phyloP scores from a whole-genome alignment of 2,113 vertebrate species.

The Dunckerocampus dactyliophorus region DNA sequence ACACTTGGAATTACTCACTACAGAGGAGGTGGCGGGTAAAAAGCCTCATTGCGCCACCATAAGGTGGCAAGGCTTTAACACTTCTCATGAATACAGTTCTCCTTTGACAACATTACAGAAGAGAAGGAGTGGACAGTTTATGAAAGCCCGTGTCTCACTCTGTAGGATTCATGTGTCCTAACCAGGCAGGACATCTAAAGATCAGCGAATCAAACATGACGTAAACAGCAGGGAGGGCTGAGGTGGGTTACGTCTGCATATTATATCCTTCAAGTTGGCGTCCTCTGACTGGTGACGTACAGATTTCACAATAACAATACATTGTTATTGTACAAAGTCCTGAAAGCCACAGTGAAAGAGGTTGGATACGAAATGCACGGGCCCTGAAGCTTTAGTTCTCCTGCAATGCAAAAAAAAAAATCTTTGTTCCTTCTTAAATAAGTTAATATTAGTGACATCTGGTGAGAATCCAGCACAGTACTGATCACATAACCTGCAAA shows the following conservation, averaged over 20 bases:
- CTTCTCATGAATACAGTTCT: conserved; percentile 16
- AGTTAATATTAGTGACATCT: no score
- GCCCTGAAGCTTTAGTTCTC: neutral
- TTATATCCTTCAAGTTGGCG: conserved; percentile 5
- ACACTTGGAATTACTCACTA: conserved; percentile 77
- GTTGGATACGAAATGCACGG: neutral
- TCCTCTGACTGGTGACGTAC: conserved; percentile 9
- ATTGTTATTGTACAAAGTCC: no score
- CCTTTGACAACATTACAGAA: conserved; percentile 4
- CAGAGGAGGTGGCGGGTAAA: conserved; percentile 65
- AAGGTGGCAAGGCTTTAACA: conserved; percentile 11
- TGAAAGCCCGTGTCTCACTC: conserved; percentile 65
- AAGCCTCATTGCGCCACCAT: conserved; percentile 16
- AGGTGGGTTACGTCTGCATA: conserved; percentile 35
- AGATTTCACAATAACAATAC: conserved; percentile 1
- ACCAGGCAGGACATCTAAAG: conserved; percentile 79
- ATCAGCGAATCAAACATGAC: conserved; percentile 68
- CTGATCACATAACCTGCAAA: neutral
- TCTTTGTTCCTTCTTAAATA: neutral
- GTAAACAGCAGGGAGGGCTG: conserved; percentile 50
- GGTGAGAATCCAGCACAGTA: neutral
- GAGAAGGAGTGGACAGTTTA: conserved; percentile 5
- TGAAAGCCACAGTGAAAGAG: neutral
- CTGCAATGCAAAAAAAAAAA: neutral
- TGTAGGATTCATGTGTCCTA: conserved; percentile 76